Evolutionary conservation across 2,113 vertebrate genomes (phyloP), one percentile per base, ranked within the genome.

Genomic region (Reinhardtius hippoglossoides): DNA sequence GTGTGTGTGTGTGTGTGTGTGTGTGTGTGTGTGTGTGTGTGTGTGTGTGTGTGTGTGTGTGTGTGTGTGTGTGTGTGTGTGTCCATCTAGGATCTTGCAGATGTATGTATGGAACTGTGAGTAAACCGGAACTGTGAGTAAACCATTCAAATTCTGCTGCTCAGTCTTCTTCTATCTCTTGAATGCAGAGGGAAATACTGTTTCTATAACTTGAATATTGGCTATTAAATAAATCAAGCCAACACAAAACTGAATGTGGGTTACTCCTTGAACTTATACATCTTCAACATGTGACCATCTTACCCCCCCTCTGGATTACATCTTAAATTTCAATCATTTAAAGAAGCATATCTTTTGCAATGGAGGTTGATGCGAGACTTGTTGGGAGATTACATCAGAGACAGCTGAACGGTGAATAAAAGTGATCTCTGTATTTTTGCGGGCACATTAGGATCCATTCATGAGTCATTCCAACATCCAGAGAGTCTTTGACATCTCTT

Each of bases 1-100:
- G 52, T 57, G 75, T 82, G 63, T 76, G n/a, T n/a, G n/a, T 2
- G 1, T 1, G 44, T 48, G 15, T 46, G 24, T 67, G 55, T 80
- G 50, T 67, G 60, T 52, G 48, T 83, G 72, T 73, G 62, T 74
- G 18, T 64, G 24, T 57, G 42, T 65, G 48, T 55, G 74, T 52
- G 63, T 87, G 15, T 46, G 44, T 46, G 44, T 46, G 44, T 46
- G 44, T 46, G 15, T 46, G 24, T 67, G 50, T 82, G 56, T 75
- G 77, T 81, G 71, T 42, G 40, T 42, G 14, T 46, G 15, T 46
- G 44, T 46, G 44, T 46, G 44, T 48, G 15, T 16, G 24, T 67
- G 55, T 80, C 57, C 54, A 37, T 52, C 18, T 61, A 15, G 20
- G 57, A 58, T 75, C 56, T 68, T 50, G 52, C 69, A 35, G 7